Evolutionary conservation across 53 echinoderm and acorn worm species (phyloP), one percentile per base, ranked within the genome.

Genomic region (Pentamera pediparva): DNA sequence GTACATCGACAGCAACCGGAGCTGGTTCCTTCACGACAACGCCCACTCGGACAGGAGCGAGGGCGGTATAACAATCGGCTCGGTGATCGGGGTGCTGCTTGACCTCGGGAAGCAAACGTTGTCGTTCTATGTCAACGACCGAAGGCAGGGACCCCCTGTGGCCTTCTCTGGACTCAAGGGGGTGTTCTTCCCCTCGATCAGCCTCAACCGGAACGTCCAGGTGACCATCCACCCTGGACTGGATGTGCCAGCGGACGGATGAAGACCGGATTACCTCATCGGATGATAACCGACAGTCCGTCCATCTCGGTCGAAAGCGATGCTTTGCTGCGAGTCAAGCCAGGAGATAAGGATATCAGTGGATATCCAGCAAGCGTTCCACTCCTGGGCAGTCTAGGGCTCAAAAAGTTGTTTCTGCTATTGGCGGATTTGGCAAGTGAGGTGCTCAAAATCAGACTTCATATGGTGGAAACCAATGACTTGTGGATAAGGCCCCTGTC

Each of bases 21-120:
- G 98, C 76, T 98, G 98, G 98, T 98, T 96, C 57, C 88, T 98
- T 52, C 98, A 98, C 72, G 89, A 92, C 62, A 98, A 98, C 18
- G 98, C 88, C 11, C 98, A 98, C 40, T 74, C 92, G 2, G 98
- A 98, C 54, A 70, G 98, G 40, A 89, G 86, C 29, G 98, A 98
- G 63, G 98, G 98, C 20, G 98, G 98, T 32, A 86, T 98, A 24
- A 89, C 89, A 18, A 89, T 98, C 0, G 90, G 90, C 0, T 86
- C 91, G 0, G 98, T 98, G 0, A 81, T 98, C 2, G 98, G 98
- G 1, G 98, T 98, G 27, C 75, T 98, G 57, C 81, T 98, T 21
- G 98, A 98, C 62, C 75, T 98, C 15, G 86, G 89, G 32, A 98
- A 89, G 85, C 88, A 74, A 31, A 79, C 79, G 5, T 78, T 98